Base-by-base conservation (phyloP, 1,140 invertebrate species). In the Drosophila repletoides region DNA sequence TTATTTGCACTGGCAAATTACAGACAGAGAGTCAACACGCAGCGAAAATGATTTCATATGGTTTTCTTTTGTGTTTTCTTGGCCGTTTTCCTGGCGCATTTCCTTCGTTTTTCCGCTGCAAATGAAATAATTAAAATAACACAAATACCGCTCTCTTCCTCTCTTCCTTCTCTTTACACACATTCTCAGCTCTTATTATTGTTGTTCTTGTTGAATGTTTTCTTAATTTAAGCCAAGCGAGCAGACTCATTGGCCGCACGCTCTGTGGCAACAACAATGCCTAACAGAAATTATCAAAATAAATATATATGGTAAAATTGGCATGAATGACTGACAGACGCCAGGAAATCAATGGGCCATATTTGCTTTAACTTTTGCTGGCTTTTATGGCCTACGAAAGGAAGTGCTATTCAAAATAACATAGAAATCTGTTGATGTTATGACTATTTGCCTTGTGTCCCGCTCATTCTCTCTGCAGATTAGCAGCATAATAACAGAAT, bases 81-180 rank as follows among this genome's bases (percentile, higher is more conserved):
- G 9, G 28, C 5, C 33, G 33, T 3, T 14, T 29, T 31, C 17
- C 36, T 29, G 12, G n/a, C 34, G 6, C 3, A n/a, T 22, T 59
- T 21, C 28, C 34, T 33, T 46, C 31, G 14, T 19, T 19, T 52
- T 61, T 17, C 29, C 14, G 2, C 41, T 28, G 24, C 66, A 73
- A 65, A 55, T 59, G 65, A 69, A 58, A 69, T 66, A 74, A 66
- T 67, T 74, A 61, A 67, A 71, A 74, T 55, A 61, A 59, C 51
- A 67, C 41, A 49, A 67, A 43, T 70, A 36, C n/a, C 40, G 29
- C n/a, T 21, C 19, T 2, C 59, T n/a, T n/a, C n/a, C n/a, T n/a
- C n/a, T n/a, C n/a, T n/a, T n/a, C n/a, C n/a, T n/a, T n/a, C n/a
- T n/a, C n/a, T n/a, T n/a, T n/a, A 48, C 45, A 49, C 12, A 36